Evolutionary conservation across 2,888 invertebrate species (phyloP).

Genomic region (Xestia ashworthii): DNA sequence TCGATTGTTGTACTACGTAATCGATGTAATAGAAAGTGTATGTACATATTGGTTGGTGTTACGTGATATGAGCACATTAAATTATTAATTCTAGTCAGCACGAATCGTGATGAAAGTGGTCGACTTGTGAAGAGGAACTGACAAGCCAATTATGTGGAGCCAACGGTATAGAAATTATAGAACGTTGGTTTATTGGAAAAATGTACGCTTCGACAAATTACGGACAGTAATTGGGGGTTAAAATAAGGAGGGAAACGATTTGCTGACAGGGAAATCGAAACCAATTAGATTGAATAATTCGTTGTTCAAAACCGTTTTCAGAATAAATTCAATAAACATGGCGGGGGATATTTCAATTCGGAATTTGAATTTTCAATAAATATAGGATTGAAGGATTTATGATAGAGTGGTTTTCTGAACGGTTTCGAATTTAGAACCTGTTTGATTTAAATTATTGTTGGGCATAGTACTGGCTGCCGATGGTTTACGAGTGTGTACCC

Average conservation of each 20-base stretch:
- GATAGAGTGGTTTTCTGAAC: background rate
- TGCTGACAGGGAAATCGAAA: constrained; percentile 18
- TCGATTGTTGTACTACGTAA: constrained; percentile 40
- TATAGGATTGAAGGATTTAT: background rate
- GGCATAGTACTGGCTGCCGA: background rate
- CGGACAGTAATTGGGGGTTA: constrained; percentile 18
- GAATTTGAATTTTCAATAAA: constrained; percentile 42
- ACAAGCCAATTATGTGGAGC: constrained; percentile 61
- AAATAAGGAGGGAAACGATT: constrained; percentile 21
- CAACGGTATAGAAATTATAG: constrained; percentile 19
- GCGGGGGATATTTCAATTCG: constrained; percentile 7
- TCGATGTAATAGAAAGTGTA: constrained; percentile 61
- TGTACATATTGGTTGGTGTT: constrained; percentile 43
- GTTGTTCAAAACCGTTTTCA: constrained; percentile 17
- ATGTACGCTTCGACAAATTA: constrained; percentile 22
- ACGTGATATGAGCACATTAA: constrained; percentile 53
- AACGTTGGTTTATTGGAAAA: constrained; percentile 42
- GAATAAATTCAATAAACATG: constrained; percentile 24
- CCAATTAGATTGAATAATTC: constrained; percentile 4
- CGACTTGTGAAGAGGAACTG: constrained; percentile 59
- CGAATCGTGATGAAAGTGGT: constrained; percentile 61
- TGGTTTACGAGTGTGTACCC: background rate
- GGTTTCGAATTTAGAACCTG: constrained; percentile 1
- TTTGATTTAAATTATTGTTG: background rate
- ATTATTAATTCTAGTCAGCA: constrained; percentile 67